Percentiles rank a stretch among this genome's conserved stretches.
Conservation (phyloP, 1,140 invertebrate genomes). For the Drosophila equinoxialis region DNA sequence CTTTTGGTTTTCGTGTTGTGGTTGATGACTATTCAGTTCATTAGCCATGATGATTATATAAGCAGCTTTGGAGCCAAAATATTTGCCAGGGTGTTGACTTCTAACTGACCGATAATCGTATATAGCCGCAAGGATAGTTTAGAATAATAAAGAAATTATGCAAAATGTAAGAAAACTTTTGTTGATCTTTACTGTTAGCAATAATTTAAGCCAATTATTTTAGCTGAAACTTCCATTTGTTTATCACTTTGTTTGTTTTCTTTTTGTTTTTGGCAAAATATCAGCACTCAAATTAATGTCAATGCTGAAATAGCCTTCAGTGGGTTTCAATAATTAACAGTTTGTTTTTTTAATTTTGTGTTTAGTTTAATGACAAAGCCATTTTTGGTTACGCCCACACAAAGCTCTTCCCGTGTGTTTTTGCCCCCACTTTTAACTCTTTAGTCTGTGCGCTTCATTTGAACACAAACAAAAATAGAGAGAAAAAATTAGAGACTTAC, state of each 20-base stretch:
- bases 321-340: slow-evolving; percentile 9
- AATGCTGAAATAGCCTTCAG: slow-evolving; percentile 50
- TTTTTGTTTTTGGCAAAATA: background rate
- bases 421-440: background rate
- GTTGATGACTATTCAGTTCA: slow-evolving; percentile 33
- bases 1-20: slow-evolving; percentile 39
- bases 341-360: slow-evolving; percentile 19
- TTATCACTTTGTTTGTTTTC: background rate
- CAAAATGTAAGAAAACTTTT: slow-evolving; percentile 21
- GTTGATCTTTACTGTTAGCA: slow-evolving; percentile 1
- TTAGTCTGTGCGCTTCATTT: slow-evolving; percentile 58
- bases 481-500: slow-evolving; percentile 22
- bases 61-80: slow-evolving; percentile 42
- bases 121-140: slow-evolving; percentile 6
- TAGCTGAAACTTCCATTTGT: no score
- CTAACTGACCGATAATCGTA: slow-evolving; percentile 37
- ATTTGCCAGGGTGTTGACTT: slow-evolving; percentile 67
- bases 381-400: slow-evolving; percentile 53
- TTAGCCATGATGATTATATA: slow-evolving; percentile 71
- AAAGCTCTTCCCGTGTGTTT: slow-evolving; percentile 42
- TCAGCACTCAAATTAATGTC: slow-evolving; percentile 23
- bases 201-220: background rate
- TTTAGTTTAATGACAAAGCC: slow-evolving; percentile 58
- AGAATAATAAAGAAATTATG: slow-evolving; percentile 38
- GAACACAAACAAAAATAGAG: slow-evolving; percentile 51